Conservation (phyloP, 2,797 vertebrate genomes). For the Streptopelia turtur region DNA sequence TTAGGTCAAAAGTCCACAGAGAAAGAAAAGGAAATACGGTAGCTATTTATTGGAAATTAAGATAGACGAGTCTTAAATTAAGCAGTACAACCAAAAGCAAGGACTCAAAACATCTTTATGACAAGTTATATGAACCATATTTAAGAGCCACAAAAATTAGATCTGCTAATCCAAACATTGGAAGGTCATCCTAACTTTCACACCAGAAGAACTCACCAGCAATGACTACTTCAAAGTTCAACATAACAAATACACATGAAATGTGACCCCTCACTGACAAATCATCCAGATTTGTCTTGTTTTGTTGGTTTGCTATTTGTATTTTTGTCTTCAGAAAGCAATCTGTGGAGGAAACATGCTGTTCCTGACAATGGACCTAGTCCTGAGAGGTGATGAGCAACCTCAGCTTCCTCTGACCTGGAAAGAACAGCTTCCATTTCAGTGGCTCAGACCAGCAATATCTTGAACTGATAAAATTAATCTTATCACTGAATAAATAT, state of each 20-base stretch:
- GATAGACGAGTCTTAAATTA: neutral
- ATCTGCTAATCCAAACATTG: neutral
- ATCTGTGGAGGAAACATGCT: neutral
- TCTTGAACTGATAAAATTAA: neutral
- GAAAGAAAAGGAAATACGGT: neutral
- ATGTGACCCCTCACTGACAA: neutral
- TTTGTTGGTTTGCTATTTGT: neutral
- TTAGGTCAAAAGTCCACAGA: conserved; percentile 16
- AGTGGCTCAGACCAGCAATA: neutral
- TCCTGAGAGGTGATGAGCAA: neutral
- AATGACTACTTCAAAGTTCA: neutral
- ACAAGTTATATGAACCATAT: neutral
- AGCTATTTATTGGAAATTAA: neutral
- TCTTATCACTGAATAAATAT: neutral
- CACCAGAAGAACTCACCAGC: neutral
- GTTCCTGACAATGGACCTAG: neutral
- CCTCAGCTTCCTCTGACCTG: neutral
- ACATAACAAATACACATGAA: neutral
- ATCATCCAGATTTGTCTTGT: neutral
- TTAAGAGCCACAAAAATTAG: neutral
- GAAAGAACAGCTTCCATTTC: neutral
- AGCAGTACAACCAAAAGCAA: neutral
- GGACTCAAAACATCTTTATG: neutral
- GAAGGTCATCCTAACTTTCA: neutral
- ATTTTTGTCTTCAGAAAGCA: neutral